Conservation (phyloP, 2,797 vertebrate species). For the Pantherophis vulpinus region DNA sequence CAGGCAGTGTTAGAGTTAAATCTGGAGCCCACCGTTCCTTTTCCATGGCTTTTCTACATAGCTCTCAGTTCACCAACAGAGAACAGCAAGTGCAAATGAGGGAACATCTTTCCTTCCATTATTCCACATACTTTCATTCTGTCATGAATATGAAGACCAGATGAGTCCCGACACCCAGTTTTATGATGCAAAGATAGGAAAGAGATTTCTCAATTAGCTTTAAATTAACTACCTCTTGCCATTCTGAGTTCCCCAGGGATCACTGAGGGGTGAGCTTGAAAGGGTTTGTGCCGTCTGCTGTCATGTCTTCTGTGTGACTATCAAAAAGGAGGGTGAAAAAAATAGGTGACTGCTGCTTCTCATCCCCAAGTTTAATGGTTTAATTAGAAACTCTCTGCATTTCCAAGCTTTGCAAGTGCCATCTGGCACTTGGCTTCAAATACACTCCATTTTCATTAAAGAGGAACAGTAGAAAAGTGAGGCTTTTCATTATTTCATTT, state of each 20-base stretch:
- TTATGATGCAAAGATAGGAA: slow-evolving; percentile 69
- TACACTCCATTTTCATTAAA: slow-evolving; percentile 57
- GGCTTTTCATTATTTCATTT: slow-evolving; percentile 49
- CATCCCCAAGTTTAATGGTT: slow-evolving; percentile 69
- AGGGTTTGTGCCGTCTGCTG: slow-evolving; percentile 50
- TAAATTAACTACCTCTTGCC: slow-evolving; percentile 75
- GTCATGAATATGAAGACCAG: slow-evolving; percentile 59
- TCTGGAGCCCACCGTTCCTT: not conserved
- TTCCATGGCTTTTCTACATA: slow-evolving; percentile 43
- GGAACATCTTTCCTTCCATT: slow-evolving; percentile 60
- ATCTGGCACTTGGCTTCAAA: slow-evolving; percentile 69
- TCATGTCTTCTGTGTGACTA: slow-evolving; percentile 45
- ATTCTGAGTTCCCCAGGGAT: slow-evolving; percentile 69
- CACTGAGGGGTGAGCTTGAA: slow-evolving; percentile 51
- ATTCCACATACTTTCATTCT: slow-evolving; percentile 52
- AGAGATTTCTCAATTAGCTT: slow-evolving; percentile 75
- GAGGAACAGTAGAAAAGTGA: slow-evolving; percentile 56
- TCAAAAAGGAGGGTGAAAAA: slow-evolving; percentile 24
- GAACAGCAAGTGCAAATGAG: slow-evolving; percentile 17
- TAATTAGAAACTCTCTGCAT: slow-evolving; percentile 72
- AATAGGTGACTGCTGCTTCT: slow-evolving; percentile 65
- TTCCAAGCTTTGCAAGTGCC: slow-evolving; percentile 69
- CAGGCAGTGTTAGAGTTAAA: not conserved
- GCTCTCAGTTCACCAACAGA: slow-evolving; percentile 31
- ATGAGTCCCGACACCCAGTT: slow-evolving; percentile 70